phyloP scores from a whole-genome alignment of 2,888 invertebrate genomes.

The Xanthostigma xanthostigma region DNA sequence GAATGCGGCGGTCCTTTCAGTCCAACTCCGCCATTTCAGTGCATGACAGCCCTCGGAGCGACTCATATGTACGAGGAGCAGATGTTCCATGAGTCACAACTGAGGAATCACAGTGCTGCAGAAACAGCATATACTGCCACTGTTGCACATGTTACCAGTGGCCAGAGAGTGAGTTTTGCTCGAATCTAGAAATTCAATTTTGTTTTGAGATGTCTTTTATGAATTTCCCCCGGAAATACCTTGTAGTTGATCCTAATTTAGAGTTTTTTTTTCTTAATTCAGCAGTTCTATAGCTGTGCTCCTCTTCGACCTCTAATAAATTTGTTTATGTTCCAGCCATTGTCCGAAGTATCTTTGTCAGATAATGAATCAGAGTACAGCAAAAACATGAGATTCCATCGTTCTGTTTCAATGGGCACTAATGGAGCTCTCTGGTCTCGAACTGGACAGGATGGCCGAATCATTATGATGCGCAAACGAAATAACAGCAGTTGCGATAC shows the following conservation, averaged over 20 bases:
- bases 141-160: conserved; percentile 20
- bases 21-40: conserved; percentile 42
- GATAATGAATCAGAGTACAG: conserved; percentile 35
- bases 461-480: conserved; percentile 45
- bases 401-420: conserved; percentile 78
- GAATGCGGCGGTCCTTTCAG: conserved; percentile 37
- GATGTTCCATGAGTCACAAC: conserved; percentile 9
- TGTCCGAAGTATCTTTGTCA: conserved; percentile 37
- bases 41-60: conserved; percentile 35
- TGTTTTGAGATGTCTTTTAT: too few species aligned
- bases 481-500: conserved; percentile 58
- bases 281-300: too few species aligned
- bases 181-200: too few species aligned
- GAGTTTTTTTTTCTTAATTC: too few species aligned
- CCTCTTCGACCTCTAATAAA: too few species aligned
- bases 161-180: conserved; percentile 26
- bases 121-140: conserved; percentile 19
- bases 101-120: conserved; percentile 19
- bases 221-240: too few species aligned
- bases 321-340: conserved; percentile 24
- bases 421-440: conserved; percentile 43
- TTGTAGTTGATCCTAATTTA: too few species aligned
- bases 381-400: conserved; percentile 52
- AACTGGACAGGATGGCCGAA: conserved; percentile 39
- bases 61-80: conserved; percentile 11